These are phyloP conservation scores for Scaptodrosophila latifasciaeformis DNA, from an alignment of 2,888 invertebrate species.

Conservation along the genomic window DNA sequence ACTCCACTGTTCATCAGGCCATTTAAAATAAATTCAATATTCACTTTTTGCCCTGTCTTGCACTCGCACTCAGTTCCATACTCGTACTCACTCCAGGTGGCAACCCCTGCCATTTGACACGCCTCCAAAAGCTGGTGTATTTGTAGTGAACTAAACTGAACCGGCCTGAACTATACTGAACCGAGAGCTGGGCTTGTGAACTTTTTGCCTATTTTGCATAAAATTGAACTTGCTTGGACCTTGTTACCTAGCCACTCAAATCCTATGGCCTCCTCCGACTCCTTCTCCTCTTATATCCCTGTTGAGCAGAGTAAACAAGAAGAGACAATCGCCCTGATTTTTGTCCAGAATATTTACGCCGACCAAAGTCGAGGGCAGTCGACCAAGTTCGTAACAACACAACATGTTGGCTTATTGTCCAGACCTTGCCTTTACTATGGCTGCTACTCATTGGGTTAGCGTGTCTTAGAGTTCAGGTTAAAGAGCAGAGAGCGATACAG, in stretches of 20 bases:
- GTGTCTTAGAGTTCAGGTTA: conserved; percentile 54
- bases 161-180: too few relatives aligned
- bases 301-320: not conserved
- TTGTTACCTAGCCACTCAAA: not conserved
- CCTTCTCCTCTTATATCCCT: too few relatives aligned
- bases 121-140: too few relatives aligned
- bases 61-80: not conserved
- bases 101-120: not conserved
- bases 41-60: conserved; percentile 33
- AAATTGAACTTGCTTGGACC: conserved; percentile 29
- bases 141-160: too few relatives aligned
- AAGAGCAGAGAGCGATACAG: conserved; percentile 34
- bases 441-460: conserved; percentile 19
- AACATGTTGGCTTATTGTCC: conserved; percentile 2
- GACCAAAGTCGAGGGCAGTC: not conserved
- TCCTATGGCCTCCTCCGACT: too few relatives aligned
- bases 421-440: conserved; percentile 20
- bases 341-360: not conserved
- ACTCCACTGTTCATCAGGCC: conserved; percentile 46
- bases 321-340: conserved; percentile 35
- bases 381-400: not conserved
- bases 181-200: too few relatives aligned
- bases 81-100: not conserved
- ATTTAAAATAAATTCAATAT: conserved; percentile 63
- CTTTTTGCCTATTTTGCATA: conserved; percentile 51